A percentile compares a stretch with the other conserved stretches of the same genome.
These are phyloP conservation scores for Brienomyrus brachyistius DNA, from an alignment of 2,113 vertebrate species.

Conservation along the genomic window DNA sequence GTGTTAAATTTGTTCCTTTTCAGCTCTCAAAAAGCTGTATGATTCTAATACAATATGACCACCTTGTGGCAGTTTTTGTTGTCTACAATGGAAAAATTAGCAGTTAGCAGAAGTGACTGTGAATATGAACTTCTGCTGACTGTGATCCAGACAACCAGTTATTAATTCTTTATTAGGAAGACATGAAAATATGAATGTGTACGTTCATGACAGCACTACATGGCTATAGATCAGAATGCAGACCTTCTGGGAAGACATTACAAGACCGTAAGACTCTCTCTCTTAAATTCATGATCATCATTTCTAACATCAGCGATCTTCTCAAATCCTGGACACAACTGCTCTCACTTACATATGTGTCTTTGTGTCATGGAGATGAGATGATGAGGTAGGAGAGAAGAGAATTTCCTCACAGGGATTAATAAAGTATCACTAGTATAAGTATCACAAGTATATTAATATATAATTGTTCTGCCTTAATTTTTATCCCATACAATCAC, in stretches of 20 bases:
- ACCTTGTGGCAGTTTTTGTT: background rate
- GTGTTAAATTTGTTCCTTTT: constrained; percentile 2
- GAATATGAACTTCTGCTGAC: background rate
- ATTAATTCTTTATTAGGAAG: background rate
- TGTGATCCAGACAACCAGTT: background rate
- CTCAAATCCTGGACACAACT: background rate
- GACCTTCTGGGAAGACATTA: background rate
- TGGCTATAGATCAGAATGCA: background rate
- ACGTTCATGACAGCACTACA: background rate
- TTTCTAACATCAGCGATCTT: background rate
- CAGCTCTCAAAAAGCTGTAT: background rate
- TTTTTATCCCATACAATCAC: background rate
- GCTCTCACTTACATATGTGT: background rate
- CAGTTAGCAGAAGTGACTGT: background rate
- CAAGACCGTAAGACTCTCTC: background rate
- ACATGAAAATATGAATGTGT: background rate
- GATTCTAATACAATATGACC: background rate
- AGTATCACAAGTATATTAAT: too few relatives aligned
- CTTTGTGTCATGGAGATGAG: background rate
- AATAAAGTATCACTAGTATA: background rate
- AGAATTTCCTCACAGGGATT: background rate
- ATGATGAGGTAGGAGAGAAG: background rate
- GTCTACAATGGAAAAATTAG: background rate
- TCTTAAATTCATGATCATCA: background rate
- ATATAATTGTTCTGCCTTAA: background rate